phyloP scores from a whole-genome alignment of 2,888 invertebrate species.

The Microplitis manilae region DNA sequence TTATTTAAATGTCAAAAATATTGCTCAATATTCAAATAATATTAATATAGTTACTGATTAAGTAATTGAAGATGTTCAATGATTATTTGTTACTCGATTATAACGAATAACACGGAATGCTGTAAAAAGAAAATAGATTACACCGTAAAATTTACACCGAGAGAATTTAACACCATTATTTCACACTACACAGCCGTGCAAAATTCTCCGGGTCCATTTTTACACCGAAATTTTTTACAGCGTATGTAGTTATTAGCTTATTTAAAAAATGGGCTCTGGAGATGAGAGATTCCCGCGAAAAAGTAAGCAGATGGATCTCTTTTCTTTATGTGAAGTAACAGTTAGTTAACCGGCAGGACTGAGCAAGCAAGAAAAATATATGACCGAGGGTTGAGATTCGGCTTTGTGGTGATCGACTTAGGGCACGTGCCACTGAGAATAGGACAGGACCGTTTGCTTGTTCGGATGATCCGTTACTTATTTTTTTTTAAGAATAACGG shows the following conservation, averaged over 20 bases:
- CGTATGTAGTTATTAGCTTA: no score
- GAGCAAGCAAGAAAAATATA: conserved; percentile 43
- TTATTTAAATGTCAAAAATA: no score
- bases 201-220: no score
- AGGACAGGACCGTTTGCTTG: conserved; percentile 48
- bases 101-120: no score
- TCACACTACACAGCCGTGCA: no score
- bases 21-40: no score
- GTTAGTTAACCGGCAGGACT: conserved; percentile 13
- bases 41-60: not conserved
- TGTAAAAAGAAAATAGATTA: no score
- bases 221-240: no score
- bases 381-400: conserved; percentile 47
- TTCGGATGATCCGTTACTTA: conserved; percentile 42
- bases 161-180: no score
- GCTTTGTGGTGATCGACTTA: conserved; percentile 53
- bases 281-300: conserved; percentile 41
- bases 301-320: conserved; percentile 47
- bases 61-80: not conserved
- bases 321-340: conserved; percentile 8
- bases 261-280: not conserved
- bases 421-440: conserved; percentile 59
- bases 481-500: conserved; percentile 41
- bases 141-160: no score
- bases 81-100: no score